A percentile compares a stretch with the other conserved stretches of the same genome.
phyloP scores from a whole-genome alignment of 2,888 invertebrate genomes.

The Aporophyla nigra region DNA sequence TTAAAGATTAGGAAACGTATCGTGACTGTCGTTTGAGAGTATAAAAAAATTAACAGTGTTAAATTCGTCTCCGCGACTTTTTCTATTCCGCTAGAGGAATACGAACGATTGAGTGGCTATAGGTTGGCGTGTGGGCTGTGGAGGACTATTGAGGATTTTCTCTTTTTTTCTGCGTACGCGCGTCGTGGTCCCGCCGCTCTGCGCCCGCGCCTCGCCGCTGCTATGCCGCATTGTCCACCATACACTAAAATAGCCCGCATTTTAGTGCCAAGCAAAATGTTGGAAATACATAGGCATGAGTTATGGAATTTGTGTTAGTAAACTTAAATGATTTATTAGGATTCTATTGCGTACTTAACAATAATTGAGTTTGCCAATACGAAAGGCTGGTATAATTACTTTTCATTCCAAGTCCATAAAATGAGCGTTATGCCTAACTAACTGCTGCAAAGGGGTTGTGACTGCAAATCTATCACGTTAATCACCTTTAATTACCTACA shows the following conservation, averaged over 20 bases:
- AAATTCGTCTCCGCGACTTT: constrained; percentile 73
- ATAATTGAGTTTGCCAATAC: constrained; percentile 59
- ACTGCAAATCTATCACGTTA: constrained; percentile 39
- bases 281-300: constrained; percentile 81
- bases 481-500: constrained; percentile 26
- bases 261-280: constrained; percentile 79
- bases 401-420: constrained; percentile 58
- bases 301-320: constrained; percentile 72
- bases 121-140: constrained; percentile 89
- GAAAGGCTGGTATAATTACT: constrained; percentile 57
- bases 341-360: constrained; percentile 68
- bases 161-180: constrained; percentile 84
- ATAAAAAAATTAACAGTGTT: not conserved
- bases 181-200: constrained; percentile 68
- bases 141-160: constrained; percentile 86
- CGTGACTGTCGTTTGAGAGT: constrained; percentile 14
- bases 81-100: constrained; percentile 76
- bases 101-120: constrained; percentile 89
- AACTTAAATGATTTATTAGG: constrained; percentile 80
- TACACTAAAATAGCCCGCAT: constrained; percentile 85
- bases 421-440: constrained; percentile 47
- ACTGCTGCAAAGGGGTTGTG: constrained; percentile 26
- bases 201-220: constrained; percentile 52
- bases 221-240: constrained; percentile 79
- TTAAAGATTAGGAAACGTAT: constrained; percentile 39